These are phyloP conservation scores for Tinamus major DNA, from an alignment of 2,797 vertebrate genomes.

Conservation along the genomic window DNA sequence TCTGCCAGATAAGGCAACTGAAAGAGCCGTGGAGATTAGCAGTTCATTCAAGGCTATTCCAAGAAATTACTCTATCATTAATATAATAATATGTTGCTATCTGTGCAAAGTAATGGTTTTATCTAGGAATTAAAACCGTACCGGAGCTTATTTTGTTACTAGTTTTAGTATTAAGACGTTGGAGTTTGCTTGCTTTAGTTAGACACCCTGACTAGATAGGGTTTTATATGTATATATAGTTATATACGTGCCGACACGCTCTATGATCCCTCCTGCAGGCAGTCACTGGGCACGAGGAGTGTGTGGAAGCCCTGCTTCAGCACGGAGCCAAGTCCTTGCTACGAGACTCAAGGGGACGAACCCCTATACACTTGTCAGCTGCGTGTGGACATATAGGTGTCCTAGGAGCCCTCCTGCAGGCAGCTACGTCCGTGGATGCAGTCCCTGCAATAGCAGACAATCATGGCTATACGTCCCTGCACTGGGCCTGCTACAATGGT, in stretches of 20 bases:
- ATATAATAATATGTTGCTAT: neutral
- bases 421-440: conserved; percentile 87
- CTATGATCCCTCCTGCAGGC: conserved; percentile 80
- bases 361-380: conserved; percentile 93
- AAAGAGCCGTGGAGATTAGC: neutral
- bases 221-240: too few relatives aligned
- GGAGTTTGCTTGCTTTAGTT: neutral
- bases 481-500: conserved; percentile 99
- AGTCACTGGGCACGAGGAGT: conserved; percentile 96
- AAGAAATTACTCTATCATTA: neutral
- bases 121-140: conserved; percentile 12
- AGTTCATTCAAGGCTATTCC: neutral
- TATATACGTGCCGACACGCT: neutral
- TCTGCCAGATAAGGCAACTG: neutral
- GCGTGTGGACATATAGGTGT: conserved; percentile 95
- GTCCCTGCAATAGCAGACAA: conserved; percentile 90
- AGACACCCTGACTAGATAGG: neutral
- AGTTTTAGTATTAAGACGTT: neutral
- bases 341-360: conserved; percentile 91
- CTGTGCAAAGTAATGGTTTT: conserved; percentile 3
- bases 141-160: neutral
- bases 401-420: conserved; percentile 93
- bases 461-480: conserved; percentile 96
- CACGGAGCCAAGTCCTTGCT: conserved; percentile 92
- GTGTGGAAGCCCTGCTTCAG: conserved; percentile 95